Evolutionary conservation across 1,140 invertebrate genomes (phyloP), one percentile per base, ranked within the genome.

Genomic region (Trachelipus rathkii): DNA sequence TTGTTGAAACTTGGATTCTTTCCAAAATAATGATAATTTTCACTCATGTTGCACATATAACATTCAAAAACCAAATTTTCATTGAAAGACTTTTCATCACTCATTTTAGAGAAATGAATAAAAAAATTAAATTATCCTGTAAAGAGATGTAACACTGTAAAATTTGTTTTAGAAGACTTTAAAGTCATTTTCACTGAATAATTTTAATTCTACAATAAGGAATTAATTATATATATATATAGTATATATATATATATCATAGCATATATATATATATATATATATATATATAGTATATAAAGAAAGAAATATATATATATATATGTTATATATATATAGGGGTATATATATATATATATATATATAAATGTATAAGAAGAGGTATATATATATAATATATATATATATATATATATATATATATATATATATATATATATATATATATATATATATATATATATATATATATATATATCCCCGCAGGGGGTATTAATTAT

Each of bases 221-320:
- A n/a, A n/a, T n/a, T n/a, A n/a, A n/a, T n/a, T n/a, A n/a, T n/a
- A n/a, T n/a, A n/a, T n/a, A n/a, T n/a, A 33, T 33, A 33, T 33
- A 33, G 33, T 33, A 33, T n/a, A n/a, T n/a, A n/a, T n/a, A n/a
- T n/a, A n/a, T n/a, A n/a, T n/a, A n/a, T n/a, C n/a, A n/a, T n/a
- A n/a, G n/a, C n/a, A 72, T 43, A 72, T 43, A 72, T 43, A 72
- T 43, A 43, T 72, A 72, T 72, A 72, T 72, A 72, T 72, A 72
- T 72, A 72, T 72, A 72, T 72, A 72, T 72, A 72, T 72, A 72
- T 72, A 72, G n/a, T 72, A 72, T 72, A n/a, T n/a, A n/a, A n/a
- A n/a, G n/a, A n/a, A n/a, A 71, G 24, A 72, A 43, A 72, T 72
- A 72, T 72, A 72, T 72, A 72, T 44, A 72, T 44, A 72, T 21